Conservation (phyloP, 2,797 vertebrate species). For the Chiloscyllium punctatum region DNA sequence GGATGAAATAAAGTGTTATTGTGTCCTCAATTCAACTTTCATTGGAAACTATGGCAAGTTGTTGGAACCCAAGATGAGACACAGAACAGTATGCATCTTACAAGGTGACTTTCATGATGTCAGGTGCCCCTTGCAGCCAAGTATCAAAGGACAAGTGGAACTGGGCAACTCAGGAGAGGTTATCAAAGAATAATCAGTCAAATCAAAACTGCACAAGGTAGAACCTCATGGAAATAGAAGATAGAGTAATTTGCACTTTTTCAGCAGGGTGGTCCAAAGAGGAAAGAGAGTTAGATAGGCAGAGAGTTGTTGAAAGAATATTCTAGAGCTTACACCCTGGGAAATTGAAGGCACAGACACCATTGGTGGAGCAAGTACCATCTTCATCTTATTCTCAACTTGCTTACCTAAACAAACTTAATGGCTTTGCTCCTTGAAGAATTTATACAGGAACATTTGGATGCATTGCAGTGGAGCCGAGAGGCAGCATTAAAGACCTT, state of each 20-base stretch:
- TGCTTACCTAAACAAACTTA: background rate
- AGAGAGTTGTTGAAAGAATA: too few relatives aligned
- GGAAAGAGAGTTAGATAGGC: too few relatives aligned
- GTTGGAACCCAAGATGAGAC: background rate
- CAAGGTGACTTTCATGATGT: background rate
- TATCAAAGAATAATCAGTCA: background rate
- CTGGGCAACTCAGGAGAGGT: background rate
- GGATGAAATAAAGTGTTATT: background rate
- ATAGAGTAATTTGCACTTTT: background rate
- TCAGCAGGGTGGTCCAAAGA: background rate
- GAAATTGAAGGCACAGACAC: too few relatives aligned
- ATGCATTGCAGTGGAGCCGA: background rate
- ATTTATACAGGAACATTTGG: background rate
- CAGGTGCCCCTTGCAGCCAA: background rate
- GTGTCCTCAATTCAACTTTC: background rate
- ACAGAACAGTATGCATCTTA: background rate
- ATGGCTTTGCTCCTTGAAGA: background rate
- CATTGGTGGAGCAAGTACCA: too few relatives aligned
- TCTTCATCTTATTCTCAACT: background rate
- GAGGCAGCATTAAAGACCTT: background rate
- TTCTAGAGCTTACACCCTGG: too few relatives aligned
- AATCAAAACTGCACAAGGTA: background rate
- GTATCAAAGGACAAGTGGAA: background rate
- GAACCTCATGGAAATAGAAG: background rate
- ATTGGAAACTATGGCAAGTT: background rate